Evolutionary conservation across 2,888 invertebrate species (phyloP).

Genomic region (Luperina nickerlii): DNA sequence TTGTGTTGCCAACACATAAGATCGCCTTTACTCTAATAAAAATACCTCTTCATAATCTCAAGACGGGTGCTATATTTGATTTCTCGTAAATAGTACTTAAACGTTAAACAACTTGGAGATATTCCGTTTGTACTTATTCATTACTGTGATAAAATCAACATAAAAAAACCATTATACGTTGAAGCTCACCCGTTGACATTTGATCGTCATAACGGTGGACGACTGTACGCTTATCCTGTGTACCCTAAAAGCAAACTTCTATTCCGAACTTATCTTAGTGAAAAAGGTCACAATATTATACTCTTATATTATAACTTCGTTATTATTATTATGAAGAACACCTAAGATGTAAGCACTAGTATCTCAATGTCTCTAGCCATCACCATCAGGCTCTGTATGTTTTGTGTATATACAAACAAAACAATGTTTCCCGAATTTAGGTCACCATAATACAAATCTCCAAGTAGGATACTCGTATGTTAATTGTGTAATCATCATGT

Average conservation of each 20-base stretch:
- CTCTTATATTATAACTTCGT: neutral
- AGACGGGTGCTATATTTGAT: slow-evolving; percentile 29
- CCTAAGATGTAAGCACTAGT: neutral
- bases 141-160: slow-evolving; percentile 50
- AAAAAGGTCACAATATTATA: neutral
- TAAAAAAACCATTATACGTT: slow-evolving; percentile 41
- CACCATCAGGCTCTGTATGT: neutral
- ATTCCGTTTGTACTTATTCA: slow-evolving; percentile 36
- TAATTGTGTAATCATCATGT: slow-evolving; percentile 28
- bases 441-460: slow-evolving; percentile 12
- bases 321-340: neutral
- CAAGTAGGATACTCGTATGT: neutral
- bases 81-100: slow-evolving; percentile 1
- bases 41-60: slow-evolving; percentile 27
- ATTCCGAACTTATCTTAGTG: neutral
- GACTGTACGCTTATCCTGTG: neutral
- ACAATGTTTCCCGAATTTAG: neutral
- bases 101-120: slow-evolving; percentile 1
- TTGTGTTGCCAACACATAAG: too few relatives aligned
- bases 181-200: slow-evolving; percentile 32
- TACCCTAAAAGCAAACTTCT: neutral
- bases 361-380: neutral
- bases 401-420: neutral
- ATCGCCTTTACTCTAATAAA: slow-evolving; percentile 50
- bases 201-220: slow-evolving; percentile 33